Conservation (phyloP, 1,140 invertebrate genomes). For the Lordiphosa stackelbergi region DNA sequence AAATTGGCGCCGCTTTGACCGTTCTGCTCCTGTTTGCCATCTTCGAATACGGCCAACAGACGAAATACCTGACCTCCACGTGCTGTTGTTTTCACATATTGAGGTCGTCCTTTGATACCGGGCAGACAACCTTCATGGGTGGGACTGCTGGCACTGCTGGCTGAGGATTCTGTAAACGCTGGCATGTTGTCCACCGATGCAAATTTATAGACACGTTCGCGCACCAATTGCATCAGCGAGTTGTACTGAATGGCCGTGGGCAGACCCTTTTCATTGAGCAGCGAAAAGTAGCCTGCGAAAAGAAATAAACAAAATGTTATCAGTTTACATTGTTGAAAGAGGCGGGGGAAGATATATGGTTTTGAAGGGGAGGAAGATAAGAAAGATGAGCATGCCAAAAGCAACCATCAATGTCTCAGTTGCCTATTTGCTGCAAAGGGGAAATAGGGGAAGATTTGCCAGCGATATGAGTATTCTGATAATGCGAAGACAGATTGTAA, state of each 20-base stretch:
- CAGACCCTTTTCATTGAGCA: conserved; percentile 70
- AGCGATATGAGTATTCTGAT: no score
- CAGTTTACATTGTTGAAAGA: no score
- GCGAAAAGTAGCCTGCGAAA: conserved; percentile 71
- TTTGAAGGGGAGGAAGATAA: no score
- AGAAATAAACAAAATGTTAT: conserved; percentile 1
- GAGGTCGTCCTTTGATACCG: conserved; percentile 55
- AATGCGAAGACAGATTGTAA: no score
- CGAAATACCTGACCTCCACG: conserved; percentile 74
- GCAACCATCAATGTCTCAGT: no score
- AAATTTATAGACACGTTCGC: conserved; percentile 76
- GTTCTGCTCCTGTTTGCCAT: conserved; percentile 67
- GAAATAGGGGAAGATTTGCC: no score
- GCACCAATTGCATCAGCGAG: conserved; percentile 69
- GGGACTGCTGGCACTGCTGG: conserved; percentile 47
- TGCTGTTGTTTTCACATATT: conserved; percentile 74
- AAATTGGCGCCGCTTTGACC: conserved; percentile 19
- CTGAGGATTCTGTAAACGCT: conserved; percentile 69
- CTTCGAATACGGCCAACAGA: conserved; percentile 72
- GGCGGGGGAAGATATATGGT: no score
- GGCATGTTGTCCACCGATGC: conserved; percentile 75
- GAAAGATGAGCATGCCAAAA: no score
- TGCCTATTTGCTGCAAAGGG: no score
- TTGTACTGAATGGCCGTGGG: conserved; percentile 69
- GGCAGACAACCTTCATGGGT: conserved; percentile 67